Conservation (phyloP, 2,113 vertebrate species). For the Elephantulus edwardii region DNA sequence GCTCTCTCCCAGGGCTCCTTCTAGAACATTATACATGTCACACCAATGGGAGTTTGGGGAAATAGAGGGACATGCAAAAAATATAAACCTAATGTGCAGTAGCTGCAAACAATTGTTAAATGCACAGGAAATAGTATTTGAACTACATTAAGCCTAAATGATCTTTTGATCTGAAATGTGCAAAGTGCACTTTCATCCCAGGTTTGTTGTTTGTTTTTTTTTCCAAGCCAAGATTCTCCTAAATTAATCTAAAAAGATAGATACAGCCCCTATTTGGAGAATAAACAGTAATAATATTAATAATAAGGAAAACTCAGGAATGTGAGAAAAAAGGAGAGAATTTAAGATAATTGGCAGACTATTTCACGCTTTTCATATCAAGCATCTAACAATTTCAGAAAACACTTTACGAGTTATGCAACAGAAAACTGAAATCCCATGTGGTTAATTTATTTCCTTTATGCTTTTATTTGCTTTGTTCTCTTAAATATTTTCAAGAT, state of each 20-base stretch:
- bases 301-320: neutral
- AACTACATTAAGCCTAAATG: neutral
- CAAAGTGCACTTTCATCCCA: neutral
- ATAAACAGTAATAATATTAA: neutral
- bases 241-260: neutral
- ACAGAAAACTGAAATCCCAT: neutral
- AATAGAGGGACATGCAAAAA: neutral
- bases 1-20: neutral
- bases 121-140: neutral
- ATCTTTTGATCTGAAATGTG: neutral
- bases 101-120: neutral
- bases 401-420: neutral
- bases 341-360: neutral
- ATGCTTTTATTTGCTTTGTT: neutral
- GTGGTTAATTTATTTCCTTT: neutral
- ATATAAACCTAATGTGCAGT: neutral
- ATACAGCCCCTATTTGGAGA: neutral
- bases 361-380: conserved; percentile 13
- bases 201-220: no score
- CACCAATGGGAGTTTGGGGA: accelerated
- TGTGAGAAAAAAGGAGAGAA: no score
- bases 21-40: accelerated
- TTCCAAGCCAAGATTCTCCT: neutral
- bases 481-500: neutral
- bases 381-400: neutral